Base-by-base conservation (phyloP, 2,113 vertebrate species). In the Tupaia tana region DNA sequence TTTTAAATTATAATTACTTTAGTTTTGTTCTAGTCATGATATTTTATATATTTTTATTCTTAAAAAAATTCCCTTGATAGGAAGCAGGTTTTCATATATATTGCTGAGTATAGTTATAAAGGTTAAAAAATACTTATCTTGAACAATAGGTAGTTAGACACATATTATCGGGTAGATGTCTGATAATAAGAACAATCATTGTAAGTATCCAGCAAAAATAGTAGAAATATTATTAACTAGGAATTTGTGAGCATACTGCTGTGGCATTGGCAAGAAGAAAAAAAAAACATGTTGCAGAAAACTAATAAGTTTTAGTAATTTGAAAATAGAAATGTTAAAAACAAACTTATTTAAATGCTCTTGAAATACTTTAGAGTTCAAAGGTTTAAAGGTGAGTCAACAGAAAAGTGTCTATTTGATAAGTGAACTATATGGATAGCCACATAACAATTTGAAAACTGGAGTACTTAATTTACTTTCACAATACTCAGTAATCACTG, bases 261-360 rank as follows among this genome's bases (percentile, higher is more conserved):
- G 7, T 91, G 31, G 7, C 43, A 87, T 29, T 84, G 58, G 11
- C 56, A 89, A 84, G 25, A 96, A 77, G 31, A 10, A 16, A 43
- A n/a, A 63, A 7, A 79, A 79, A 25, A 2, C 31, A n/a, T 93
- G 27, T 8, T 59, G 54, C 58, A 69, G 63, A 96, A 93, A 94
- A 91, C 58, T 10, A 71, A 20, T 18, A 79, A 86, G n/a, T 73
- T 56, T 56, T 89, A 52, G 27, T 52, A 82, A 75, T 29, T 71
- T 95, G 71, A 90, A 93, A 96, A 86, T 14, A 83, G 64, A 94
- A 92, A 64, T 91, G 9, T n/a, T 92, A 83, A 86, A 93, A 93
- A 64, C 25, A 89, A 94, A 87, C 34, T 61, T 70, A 94, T 59
- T 94, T 79, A 89, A 89, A 74, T 88, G 13, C 15, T 90, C 56